A percentile compares a stretch with the other conserved stretches of the same genome.
Conservation (phyloP, 2,113 vertebrate genomes). For the Pipa parva region DNA sequence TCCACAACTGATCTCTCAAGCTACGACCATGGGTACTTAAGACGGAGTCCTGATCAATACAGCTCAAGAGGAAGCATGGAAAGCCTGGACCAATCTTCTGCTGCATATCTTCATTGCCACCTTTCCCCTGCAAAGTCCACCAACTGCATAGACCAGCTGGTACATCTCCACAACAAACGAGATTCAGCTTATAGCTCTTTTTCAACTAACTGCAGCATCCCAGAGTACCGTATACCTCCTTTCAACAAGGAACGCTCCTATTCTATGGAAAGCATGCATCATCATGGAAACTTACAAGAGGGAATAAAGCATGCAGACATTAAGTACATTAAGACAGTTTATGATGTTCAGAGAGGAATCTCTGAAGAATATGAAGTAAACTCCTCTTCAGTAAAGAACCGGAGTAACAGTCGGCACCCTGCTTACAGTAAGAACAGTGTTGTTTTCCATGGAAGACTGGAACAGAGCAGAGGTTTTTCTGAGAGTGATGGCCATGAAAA, state of each 20-base stretch:
- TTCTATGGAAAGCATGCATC: slow-evolving; percentile 66
- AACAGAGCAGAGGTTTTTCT: slow-evolving; percentile 55
- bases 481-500: slow-evolving; percentile 53
- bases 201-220: slow-evolving; percentile 89
- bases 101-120: slow-evolving; percentile 78
- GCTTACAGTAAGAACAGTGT: slow-evolving; percentile 58
- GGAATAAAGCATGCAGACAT: slow-evolving; percentile 82
- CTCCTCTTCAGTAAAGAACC: slow-evolving; percentile 53
- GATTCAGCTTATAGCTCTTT: slow-evolving; percentile 96
- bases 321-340: slow-evolving; percentile 74
- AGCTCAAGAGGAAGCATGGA: slow-evolving; percentile 96
- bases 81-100: slow-evolving; percentile 78
- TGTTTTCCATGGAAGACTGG: slow-evolving; percentile 55
- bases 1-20: slow-evolving; percentile 82
- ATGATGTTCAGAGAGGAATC: slow-evolving; percentile 67
- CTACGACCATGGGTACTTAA: slow-evolving; percentile 77
- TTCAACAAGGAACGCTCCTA: slow-evolving; percentile 71
- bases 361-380: slow-evolving; percentile 78
- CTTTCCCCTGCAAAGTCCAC: slow-evolving; percentile 86
- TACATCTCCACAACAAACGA: slow-evolving; percentile 86
- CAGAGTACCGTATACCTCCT: slow-evolving; percentile 70
- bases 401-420: slow-evolving; percentile 48
- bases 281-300: slow-evolving; percentile 56
- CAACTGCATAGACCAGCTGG: slow-evolving; percentile 85
- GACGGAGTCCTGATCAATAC: slow-evolving; percentile 89